Evolutionary conservation across 2,113 vertebrate genomes (phyloP).

Genomic region (Physeter macrocephalus): DNA sequence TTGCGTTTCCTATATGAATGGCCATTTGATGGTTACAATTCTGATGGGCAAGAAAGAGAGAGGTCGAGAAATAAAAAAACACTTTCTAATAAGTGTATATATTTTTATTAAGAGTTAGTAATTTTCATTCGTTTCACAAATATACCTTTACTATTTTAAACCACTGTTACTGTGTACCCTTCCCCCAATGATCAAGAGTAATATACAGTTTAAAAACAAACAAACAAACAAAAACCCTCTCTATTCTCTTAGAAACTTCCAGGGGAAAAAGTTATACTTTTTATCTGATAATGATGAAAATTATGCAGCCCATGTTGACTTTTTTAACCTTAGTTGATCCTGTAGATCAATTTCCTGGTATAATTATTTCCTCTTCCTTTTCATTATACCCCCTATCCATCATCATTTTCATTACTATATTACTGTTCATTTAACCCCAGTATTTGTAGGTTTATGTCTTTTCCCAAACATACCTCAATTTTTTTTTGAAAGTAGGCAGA

Average conservation of each 20-base stretch:
- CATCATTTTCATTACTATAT: not conserved
- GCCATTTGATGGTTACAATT: not conserved
- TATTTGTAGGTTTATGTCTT: not conserved
- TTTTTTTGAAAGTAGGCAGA: not conserved
- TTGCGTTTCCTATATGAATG: not conserved
- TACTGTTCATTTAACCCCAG: not conserved
- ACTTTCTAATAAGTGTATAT: not conserved
- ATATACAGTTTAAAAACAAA: not conserved
- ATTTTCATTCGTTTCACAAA: not conserved
- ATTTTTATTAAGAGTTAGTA: not conserved
- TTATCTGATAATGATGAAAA: slow-evolving; percentile 7
- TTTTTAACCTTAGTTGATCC: not conserved
- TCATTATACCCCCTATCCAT: not conserved
- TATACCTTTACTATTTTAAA: not conserved
- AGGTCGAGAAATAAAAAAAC: not conserved
- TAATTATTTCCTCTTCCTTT: not conserved
- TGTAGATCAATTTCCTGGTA: not conserved
- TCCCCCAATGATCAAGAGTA: not conserved
- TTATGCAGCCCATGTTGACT: not conserved
- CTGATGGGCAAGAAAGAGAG: not conserved
- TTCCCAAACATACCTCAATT: not conserved
- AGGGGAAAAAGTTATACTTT: not conserved
- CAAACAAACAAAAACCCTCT: not conserved
- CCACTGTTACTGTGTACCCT: not conserved
- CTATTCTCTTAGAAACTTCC: not conserved